Base-by-base conservation (phyloP, 2,797 vertebrate species). In the Cuniculus paca region DNA sequence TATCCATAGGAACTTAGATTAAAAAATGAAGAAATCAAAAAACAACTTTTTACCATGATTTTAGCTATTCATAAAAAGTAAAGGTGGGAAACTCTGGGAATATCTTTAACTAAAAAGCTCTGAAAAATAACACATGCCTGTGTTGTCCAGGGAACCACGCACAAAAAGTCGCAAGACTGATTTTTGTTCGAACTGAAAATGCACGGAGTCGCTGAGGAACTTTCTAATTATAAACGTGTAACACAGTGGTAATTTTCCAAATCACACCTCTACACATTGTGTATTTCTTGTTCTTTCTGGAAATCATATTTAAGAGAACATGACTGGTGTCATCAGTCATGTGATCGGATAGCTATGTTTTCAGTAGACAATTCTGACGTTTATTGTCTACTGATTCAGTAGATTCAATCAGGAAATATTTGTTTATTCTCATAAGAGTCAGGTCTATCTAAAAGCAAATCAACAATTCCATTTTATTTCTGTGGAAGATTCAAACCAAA, bases 131-230 rank as follows among this genome's bases (percentile, higher is more conserved):
- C 48, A 88, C 79, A 36, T 39, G n/a, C 86, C 16, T 65, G 0
- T 78, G 4, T 88, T 93, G 61, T 89, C 58, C 78, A 84, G 72
- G 54, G 26, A 81, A 81, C 34, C n/a, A 83, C 56, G 77, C 45
- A 95, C 20, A 82, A 72, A 81, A 92, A 83, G 28, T 88, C 81
- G 31, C 16, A 82, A 81, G 61, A 94, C 2, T 60, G 60, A 90
- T 88, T 6, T 79, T 90, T 95, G 61, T 74, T 91, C 83, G 91
- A 88, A 95, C 5, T 95, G 45, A 83, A 96, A 97, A 79, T 88
- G 54, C 10, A 92, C 3, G 26, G 16, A 16, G 36, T 70, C 94
- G 26, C 94, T 42, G 31, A 63, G 88, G 92, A 93, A 88, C 19
- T 80, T 92, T 94, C 36, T 85, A 84, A 79, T 85, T 93, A 91